Conservation (phyloP, 2,797 vertebrate genomes). For the Lepilemur ruficaudatus region DNA sequence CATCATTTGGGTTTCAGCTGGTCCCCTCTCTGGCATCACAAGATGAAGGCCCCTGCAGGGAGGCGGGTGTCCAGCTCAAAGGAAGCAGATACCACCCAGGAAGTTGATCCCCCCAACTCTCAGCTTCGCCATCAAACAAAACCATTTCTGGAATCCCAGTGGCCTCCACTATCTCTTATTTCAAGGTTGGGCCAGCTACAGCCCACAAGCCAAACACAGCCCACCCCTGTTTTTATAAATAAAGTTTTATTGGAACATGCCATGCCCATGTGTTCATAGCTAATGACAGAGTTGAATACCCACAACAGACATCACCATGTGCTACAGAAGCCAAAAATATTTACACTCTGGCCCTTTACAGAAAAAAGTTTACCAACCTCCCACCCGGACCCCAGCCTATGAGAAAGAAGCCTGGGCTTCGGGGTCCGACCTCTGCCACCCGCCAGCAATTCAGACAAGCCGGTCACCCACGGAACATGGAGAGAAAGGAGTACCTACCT, state of each 20-base stretch:
- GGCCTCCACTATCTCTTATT: background rate
- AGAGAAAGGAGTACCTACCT: background rate
- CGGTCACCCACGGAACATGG: background rate
- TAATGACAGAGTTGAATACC: background rate
- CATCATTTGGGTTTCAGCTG: background rate
- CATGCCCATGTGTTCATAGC: background rate
- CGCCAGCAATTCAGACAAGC: background rate
- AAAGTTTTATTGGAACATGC: background rate
- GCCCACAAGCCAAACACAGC: background rate
- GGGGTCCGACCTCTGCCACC: background rate
- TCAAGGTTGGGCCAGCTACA: background rate
- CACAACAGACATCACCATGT: background rate
- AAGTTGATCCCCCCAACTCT: background rate
- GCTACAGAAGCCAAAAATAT: background rate
- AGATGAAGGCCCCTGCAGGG: background rate
- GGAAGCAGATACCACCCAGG: too few relatives aligned
- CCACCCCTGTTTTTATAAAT: background rate
- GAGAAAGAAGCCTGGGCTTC: background rate
- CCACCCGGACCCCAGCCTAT: accelerated
- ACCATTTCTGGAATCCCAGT: background rate
- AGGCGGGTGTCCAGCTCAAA: too few relatives aligned
- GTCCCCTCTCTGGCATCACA: background rate
- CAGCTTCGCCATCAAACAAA: background rate
- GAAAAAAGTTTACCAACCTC: background rate
- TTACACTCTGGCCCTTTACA: background rate